Evolutionary conservation across 1,140 invertebrate genomes (phyloP), one percentile per base, ranked within the genome.

Genomic region (Asbolus verrucosus): DNA sequence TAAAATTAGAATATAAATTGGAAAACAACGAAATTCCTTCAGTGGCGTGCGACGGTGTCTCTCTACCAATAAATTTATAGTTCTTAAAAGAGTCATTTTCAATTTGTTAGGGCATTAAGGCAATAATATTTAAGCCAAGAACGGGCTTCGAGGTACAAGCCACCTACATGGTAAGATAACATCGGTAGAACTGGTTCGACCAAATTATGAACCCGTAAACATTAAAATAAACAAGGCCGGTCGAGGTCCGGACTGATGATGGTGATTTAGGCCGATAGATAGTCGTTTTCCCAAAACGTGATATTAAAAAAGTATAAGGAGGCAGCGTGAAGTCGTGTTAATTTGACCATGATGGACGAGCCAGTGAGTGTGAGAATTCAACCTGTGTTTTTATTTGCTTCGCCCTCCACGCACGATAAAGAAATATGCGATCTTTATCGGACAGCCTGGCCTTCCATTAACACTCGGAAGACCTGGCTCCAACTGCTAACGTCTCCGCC

Each of bases 141-240:
- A 74, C 70, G 69, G 73, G 50, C 70, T 54, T 67, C 67, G 67
- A 70, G 67, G 61, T 74, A 74, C 70, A 74, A 72, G 73, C 73
- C 73, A 74, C 73, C 73, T 74, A 74, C 73, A 72, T 72, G 67
- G 62, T 14, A 14, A 13, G 73, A 74, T 74, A 74, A 60, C 63
- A 70, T 74, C 73, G 33, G 41, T 50, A 36, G 43, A 70, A 67
- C 68, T 69, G 69, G 69, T 70, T 71, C 60, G 61, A 63, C 67
- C 71, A 72, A 72, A 69, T 72, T 72, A 72, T 72, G 46, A 65
- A 69, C 71, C 67, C 67, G 71, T 72, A 72, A 72, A 72, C 71
- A 67, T 59, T 62, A 62, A 67, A 65, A 72, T 69, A 69, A 69
- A 72, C 66, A 67, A 50, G 63, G 68, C 46, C 36, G 36, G 36